phyloP scores from a whole-genome alignment of 92 coral and sea anemone genomes.

The Hydrozoanthus gracilis region DNA sequence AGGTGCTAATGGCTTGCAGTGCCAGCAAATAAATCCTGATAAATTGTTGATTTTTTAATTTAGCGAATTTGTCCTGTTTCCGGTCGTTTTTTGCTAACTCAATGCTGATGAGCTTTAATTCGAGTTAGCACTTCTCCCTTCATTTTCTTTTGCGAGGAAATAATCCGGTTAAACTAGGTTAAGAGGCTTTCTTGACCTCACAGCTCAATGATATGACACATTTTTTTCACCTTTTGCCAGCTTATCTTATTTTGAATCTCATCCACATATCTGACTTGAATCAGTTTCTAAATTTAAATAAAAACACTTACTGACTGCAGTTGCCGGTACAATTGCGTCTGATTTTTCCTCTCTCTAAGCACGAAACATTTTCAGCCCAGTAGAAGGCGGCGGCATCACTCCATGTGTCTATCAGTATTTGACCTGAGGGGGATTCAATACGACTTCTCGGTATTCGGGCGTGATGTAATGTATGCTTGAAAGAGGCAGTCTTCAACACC shows the following conservation, averaged over 20 bases:
- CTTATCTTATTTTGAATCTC: constrained; percentile 28
- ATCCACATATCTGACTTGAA: neutral
- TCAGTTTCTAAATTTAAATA: neutral
- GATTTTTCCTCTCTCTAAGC: too few relatives aligned
- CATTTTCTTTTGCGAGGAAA: neutral
- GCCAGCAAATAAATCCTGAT: constrained; percentile 34
- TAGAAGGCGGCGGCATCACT: neutral
- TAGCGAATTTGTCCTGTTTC: constrained; percentile 13
- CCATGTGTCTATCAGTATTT: constrained; percentile 11
- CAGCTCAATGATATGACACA: neutral
- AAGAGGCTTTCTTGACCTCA: constrained; percentile 35
- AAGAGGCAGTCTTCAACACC: constrained; percentile 30
- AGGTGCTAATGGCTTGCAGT: constrained; percentile 34
- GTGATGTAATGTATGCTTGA: constrained; percentile 24
- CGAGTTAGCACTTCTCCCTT: neutral
- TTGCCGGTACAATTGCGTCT: too few relatives aligned
- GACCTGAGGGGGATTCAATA: constrained; percentile 15
- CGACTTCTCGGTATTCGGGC: constrained; percentile 5
- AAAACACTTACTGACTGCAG: neutral
- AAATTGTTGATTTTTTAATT: constrained; percentile 21
- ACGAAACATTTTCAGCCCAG: neutral
- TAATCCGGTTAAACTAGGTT: constrained; percentile 29
- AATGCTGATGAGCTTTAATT: neutral
- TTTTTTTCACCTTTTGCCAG: neutral
- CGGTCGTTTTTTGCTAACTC: constrained; percentile 1